These are phyloP conservation scores for Pristionchus pacificus DNA, from an alignment of 1,140 invertebrate species.

Conservation along the genomic window DNA sequence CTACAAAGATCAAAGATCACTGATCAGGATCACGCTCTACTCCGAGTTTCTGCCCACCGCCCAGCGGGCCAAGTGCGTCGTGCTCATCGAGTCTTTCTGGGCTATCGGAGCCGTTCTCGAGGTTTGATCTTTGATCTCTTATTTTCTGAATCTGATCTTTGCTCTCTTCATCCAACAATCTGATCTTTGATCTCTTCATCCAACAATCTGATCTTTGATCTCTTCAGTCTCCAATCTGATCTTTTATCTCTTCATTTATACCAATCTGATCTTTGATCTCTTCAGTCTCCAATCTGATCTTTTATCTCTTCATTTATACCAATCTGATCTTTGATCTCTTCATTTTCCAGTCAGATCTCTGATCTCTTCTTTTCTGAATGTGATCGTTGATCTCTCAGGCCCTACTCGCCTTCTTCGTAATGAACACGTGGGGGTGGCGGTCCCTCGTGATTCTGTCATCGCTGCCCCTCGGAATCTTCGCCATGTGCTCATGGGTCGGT, in stretches of 20 bases:
- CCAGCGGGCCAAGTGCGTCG: slow-evolving; percentile 86
- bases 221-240: slow-evolving; percentile 64
- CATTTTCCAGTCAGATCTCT: too few species aligned
- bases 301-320: slow-evolving; percentile 68
- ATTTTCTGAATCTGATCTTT: slow-evolving; percentile 77
- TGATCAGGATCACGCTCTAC: slow-evolving; percentile 90
- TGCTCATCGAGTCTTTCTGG: slow-evolving; percentile 93
- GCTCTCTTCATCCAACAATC: too few species aligned
- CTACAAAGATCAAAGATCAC: too few species aligned
- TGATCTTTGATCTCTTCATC: slow-evolving; percentile 61
- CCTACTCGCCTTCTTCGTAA: slow-evolving; percentile 79
- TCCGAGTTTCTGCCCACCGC: slow-evolving; percentile 89
- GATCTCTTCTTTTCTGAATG: slow-evolving; percentile 71
- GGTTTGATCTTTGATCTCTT: neutral
- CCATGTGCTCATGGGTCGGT: slow-evolving; percentile 61
- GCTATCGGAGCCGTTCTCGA: slow-evolving; percentile 73
- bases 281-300: slow-evolving; percentile 64
- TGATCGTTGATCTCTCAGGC: slow-evolving; percentile 62
- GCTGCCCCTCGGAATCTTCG: slow-evolving; percentile 77
- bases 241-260: slow-evolving; percentile 66
- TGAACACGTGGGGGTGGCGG: slow-evolving; percentile 84
- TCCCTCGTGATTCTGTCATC: slow-evolving; percentile 83
- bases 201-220: slow-evolving; percentile 70
- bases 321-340: slow-evolving; percentile 61
- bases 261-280: slow-evolving; percentile 61